phyloP scores from a whole-genome alignment of 2,888 invertebrate species.

The Drosophila subsilvestris region DNA sequence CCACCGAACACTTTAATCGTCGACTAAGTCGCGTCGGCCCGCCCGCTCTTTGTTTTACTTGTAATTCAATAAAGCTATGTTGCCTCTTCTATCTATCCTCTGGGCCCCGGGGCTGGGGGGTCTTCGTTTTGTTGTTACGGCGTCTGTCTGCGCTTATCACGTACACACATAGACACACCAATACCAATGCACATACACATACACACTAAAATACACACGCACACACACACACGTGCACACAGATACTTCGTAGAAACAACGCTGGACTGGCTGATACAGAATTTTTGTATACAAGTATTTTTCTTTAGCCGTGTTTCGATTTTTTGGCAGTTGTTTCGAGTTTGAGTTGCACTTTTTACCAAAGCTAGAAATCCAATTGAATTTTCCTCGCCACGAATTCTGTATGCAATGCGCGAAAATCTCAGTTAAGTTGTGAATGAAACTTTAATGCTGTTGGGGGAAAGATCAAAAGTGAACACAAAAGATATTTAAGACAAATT shows the following conservation, averaged over 20 bases:
- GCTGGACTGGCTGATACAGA: constrained; percentile 75
- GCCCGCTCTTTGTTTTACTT: constrained; percentile 58
- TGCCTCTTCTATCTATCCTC: constrained; percentile 30
- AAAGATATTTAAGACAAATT: constrained; percentile 34
- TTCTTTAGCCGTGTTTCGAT: constrained; percentile 73
- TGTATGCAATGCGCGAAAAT: not conserved
- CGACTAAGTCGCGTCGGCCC: constrained; percentile 24
- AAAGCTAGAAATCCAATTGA: constrained; percentile 17
- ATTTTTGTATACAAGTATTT: constrained; percentile 57
- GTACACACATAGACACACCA: constrained; percentile 48
- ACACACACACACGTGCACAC: constrained; percentile 32
- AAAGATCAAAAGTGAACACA: constrained; percentile 44
- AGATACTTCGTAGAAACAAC: constrained; percentile 36
- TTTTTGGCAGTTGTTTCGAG: constrained; percentile 43
- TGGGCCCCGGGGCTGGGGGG: not conserved
- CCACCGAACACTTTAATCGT: constrained; percentile 57
- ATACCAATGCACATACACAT: constrained; percentile 32
- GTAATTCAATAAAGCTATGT: constrained; percentile 67
- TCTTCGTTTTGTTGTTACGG: constrained; percentile 70
- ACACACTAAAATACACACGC: constrained; percentile 27
- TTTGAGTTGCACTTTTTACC: constrained; percentile 33
- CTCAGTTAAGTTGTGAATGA: constrained; percentile 10
- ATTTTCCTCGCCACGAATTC: constrained; percentile 12
- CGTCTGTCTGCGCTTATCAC: constrained; percentile 70
- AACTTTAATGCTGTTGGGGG: constrained; percentile 13